A percentile compares a stretch with the other conserved stretches of the same genome.
Evolutionary conservation across 2,797 vertebrate species (phyloP).

Genomic region (Morus bassanus): DNA sequence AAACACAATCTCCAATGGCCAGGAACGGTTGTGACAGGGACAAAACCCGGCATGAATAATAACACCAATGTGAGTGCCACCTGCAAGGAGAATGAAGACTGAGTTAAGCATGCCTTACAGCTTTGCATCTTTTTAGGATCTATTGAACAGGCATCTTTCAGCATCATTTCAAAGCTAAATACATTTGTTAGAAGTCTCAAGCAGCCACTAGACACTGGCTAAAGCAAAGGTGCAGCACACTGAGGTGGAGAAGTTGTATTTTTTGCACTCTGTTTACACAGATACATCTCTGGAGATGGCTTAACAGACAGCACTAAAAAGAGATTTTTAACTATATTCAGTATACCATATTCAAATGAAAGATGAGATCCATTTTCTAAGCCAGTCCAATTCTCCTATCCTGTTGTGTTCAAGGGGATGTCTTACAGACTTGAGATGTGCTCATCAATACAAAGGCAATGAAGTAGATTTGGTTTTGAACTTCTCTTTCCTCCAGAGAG

Average conservation of each 20-base stretch:
- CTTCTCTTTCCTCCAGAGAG: neutral
- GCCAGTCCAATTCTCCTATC: neutral
- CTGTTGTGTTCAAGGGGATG: neutral
- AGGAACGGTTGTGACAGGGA: neutral
- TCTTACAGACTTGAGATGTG: neutral
- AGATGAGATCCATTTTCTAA: neutral
- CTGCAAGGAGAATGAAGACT: neutral
- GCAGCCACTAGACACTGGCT: neutral
- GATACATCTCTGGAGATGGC: neutral
- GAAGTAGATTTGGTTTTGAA: neutral
- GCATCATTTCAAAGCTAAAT: neutral
- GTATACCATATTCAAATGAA: neutral
- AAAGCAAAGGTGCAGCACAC: neutral
- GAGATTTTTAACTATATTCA: neutral
- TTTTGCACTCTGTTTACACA: neutral
- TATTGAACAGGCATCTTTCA: neutral
- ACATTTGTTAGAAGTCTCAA: neutral
- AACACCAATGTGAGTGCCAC: neutral
- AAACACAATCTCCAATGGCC: neutral
- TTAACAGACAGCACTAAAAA: neutral
- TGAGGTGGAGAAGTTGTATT: neutral
- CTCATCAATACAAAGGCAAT: neutral
- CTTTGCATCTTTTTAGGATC: neutral
- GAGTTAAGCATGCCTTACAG: neutral
- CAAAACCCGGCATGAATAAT: neutral